These are phyloP conservation scores for Buphagus erythrorhynchus DNA, from an alignment of 2,797 vertebrate species.

Conservation along the genomic window DNA sequence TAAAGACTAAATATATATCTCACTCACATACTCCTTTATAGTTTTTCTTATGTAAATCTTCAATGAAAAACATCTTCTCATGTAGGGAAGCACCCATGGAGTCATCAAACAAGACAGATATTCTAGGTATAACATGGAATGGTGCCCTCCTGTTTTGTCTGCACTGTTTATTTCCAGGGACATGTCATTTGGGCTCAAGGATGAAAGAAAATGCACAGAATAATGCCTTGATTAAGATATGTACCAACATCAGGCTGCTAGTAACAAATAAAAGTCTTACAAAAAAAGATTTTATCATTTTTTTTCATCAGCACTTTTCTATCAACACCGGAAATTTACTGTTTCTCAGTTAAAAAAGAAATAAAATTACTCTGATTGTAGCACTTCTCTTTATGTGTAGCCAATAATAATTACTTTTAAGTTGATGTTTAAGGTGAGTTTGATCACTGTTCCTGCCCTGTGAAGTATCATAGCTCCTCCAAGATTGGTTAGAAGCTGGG, in stretches of 20 bases:
- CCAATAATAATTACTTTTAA: neutral
- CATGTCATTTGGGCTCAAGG: neutral
- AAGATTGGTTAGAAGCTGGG: neutral
- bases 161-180: neutral
- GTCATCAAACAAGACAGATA: neutral
- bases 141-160: neutral
- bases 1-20: neutral
- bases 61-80: neutral
- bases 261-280: neutral
- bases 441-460: neutral
- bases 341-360: slow-evolving; percentile 1
- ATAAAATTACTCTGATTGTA: neutral
- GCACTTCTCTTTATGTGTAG: neutral
- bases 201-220: neutral
- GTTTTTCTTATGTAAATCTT: neutral
- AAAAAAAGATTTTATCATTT: neutral
- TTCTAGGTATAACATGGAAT: neutral
- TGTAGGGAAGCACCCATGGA: neutral
- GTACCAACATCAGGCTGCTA: neutral
- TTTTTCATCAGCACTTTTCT: neutral
- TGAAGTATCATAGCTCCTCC: neutral
- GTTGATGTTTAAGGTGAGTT: neutral
- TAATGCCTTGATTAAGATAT: neutral
- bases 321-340: neutral
- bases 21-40: neutral